These are phyloP conservation scores for Anabacerthia variegaticeps DNA, from an alignment of 2,797 vertebrate species.

Conservation along the genomic window DNA sequence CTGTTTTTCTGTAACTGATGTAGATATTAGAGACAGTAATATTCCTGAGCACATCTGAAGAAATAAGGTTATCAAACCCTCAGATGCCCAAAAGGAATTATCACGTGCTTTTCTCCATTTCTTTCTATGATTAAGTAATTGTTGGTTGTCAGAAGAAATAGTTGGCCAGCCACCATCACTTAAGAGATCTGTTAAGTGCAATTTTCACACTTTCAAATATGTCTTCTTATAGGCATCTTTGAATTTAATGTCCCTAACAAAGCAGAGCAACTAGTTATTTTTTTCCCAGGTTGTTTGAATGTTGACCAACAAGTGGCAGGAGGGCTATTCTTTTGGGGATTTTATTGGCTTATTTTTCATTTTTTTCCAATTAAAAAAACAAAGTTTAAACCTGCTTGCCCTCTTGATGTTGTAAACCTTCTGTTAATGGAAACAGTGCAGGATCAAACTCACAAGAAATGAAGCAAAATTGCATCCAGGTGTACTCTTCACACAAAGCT, in stretches of 20 bases:
- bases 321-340: not conserved
- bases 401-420: not conserved
- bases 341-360: not conserved
- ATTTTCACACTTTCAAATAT: constrained; percentile 26
- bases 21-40: constrained; percentile 12
- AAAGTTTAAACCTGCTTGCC: not conserved
- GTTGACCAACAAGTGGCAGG: fast-evolving
- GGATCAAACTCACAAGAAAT: not conserved
- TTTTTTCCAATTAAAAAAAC: not conserved
- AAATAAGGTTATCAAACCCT: constrained; percentile 36
- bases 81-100: constrained; percentile 11
- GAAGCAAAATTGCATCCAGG: not conserved
- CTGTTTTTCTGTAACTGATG: constrained; percentile 26
- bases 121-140: constrained; percentile 58
- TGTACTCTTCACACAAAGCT: not conserved
- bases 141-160: constrained; percentile 10
- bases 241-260: not conserved
- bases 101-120: constrained; percentile 30
- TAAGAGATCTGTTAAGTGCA: constrained; percentile 10
- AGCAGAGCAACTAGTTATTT: not conserved
- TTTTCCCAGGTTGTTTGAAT: not conserved
- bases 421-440: not conserved
- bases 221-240: constrained; percentile 2
- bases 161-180: not conserved
- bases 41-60: constrained; percentile 25